Conservation (phyloP, 2,113 vertebrate genomes). For the Ictalurus furcatus region DNA sequence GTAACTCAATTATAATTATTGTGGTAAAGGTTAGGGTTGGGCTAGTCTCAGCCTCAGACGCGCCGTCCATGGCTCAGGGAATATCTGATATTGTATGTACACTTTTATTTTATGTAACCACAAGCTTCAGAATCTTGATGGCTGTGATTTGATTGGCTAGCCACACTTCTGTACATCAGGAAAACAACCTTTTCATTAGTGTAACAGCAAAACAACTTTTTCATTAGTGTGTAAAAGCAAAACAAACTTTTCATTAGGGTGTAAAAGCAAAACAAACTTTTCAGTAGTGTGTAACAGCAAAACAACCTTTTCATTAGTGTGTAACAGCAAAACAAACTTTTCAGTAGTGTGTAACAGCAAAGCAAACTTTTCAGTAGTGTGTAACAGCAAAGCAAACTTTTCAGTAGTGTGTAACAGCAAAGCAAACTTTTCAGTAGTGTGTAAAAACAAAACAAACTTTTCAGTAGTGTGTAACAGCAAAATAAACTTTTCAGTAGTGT, state of each 20-base stretch:
- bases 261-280: background rate
- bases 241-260: background rate
- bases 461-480: background rate
- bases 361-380: background rate
- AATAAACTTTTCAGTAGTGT: background rate
- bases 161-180: background rate
- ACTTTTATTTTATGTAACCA: background rate
- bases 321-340: background rate
- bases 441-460: background rate
- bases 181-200: background rate
- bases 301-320: background rate
- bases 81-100: background rate
- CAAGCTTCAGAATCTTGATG: background rate
- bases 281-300: background rate
- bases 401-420: background rate
- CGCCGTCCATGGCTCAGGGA: background rate
- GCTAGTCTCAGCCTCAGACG: background rate
- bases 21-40: background rate
- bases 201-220: background rate
- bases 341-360: background rate
- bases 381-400: no score
- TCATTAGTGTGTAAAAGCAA: background rate
- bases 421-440: background rate
- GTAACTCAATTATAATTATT: conserved; percentile 15
- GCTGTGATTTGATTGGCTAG: background rate